Evolutionary conservation across 2,888 invertebrate genomes (phyloP).

Genomic region (Boloria selene): DNA sequence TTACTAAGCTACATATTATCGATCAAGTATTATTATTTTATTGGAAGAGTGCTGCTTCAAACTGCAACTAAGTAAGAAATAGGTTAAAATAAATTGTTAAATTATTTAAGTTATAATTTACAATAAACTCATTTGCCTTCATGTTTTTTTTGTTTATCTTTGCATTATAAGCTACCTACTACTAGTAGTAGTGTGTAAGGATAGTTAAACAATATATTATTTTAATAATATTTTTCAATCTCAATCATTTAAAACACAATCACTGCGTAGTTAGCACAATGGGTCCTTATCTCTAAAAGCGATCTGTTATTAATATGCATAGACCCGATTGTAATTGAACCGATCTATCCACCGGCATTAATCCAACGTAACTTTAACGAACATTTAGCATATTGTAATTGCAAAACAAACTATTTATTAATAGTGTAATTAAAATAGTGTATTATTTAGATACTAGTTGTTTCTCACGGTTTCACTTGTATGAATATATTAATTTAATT

Average conservation of each 20-base stretch:
- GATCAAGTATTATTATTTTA: too few relatives aligned
- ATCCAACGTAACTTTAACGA: slow-evolving; percentile 6
- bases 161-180: background rate
- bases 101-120: too few relatives aligned
- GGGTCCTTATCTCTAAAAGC: slow-evolving; percentile 12
- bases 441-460: background rate
- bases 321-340: slow-evolving; percentile 11
- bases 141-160: slow-evolving; percentile 5
- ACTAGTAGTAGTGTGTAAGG: background rate
- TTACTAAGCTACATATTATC: too few relatives aligned
- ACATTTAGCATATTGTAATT: slow-evolving; percentile 19
- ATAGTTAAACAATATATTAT: background rate
- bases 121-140: background rate
- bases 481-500: too few relatives aligned
- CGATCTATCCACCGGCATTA: slow-evolving; percentile 7
- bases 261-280: background rate
- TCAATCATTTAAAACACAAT: slow-evolving; percentile 12
- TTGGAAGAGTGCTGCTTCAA: too few relatives aligned
- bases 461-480: too few relatives aligned
- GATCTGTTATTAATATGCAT: slow-evolving; percentile 29
- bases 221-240: background rate
- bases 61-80: too few relatives aligned
- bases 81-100: too few relatives aligned
- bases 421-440: background rate
- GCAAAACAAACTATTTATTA: slow-evolving; percentile 8